These are phyloP conservation scores for Chrysochloris asiatica DNA, from an alignment of 2,113 vertebrate species.

Conservation along the genomic window DNA sequence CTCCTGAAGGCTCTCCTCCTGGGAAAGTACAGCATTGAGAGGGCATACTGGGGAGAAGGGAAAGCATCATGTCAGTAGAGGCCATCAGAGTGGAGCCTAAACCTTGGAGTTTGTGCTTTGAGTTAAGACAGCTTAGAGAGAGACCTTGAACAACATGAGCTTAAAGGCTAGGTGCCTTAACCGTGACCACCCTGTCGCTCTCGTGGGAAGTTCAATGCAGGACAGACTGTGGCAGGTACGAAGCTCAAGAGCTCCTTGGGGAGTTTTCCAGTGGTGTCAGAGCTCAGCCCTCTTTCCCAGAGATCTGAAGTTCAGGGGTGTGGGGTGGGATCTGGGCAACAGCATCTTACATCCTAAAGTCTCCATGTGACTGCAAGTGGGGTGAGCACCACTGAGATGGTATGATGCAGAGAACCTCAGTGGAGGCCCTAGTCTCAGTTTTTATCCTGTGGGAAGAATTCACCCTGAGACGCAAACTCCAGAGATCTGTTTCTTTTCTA, in stretches of 20 bases:
- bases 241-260: neutral
- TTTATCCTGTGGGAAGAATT: neutral
- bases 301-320: neutral
- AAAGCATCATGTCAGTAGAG: neutral
- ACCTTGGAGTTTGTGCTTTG: neutral
- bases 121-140: neutral
- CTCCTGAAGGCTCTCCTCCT: neutral
- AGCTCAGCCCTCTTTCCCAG: neutral
- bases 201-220: neutral
- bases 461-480: neutral
- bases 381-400: neutral
- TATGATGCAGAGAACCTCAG: neutral
- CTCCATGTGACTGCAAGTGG: neutral
- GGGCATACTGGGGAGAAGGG: slow-evolving; percentile 25
- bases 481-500: neutral
- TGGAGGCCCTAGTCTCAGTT: neutral
- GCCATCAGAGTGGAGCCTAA: neutral
- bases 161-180: neutral
- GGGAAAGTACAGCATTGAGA: slow-evolving; percentile 39
- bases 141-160: neutral
- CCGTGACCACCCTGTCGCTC: neutral
- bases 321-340: neutral
- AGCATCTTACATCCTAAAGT: neutral
- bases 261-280: neutral
- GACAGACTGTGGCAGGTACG: neutral